A percentile compares a stretch with the other conserved stretches of the same genome.
phyloP scores from a whole-genome alignment of 2,113 vertebrate genomes.

The Myiozetetes cayanensis region DNA sequence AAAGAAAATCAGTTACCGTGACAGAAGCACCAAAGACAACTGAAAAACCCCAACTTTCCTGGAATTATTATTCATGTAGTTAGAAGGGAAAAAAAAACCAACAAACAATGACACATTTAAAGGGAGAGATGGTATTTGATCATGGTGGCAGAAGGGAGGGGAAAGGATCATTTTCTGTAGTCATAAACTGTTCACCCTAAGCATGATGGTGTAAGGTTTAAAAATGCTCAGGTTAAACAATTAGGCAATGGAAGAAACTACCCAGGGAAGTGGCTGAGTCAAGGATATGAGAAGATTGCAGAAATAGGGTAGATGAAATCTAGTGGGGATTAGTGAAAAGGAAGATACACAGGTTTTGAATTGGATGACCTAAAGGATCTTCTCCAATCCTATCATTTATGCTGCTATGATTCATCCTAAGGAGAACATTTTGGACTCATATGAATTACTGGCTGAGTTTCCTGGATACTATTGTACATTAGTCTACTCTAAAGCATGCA shows the following conservation, averaged over 20 bases:
- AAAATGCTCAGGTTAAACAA: slow-evolving; percentile 12
- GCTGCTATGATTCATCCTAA: slow-evolving; percentile 56
- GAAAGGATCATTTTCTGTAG: background rate
- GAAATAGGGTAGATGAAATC: background rate
- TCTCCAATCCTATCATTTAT: slow-evolving; percentile 44
- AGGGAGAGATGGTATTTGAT: background rate
- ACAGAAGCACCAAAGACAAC: background rate
- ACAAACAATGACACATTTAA: background rate
- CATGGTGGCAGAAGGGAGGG: background rate
- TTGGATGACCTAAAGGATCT: slow-evolving; percentile 24
- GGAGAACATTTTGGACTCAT: slow-evolving; percentile 58
- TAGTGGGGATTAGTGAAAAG: slow-evolving; percentile 8
- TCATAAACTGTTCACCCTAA: background rate
- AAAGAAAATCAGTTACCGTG: background rate
- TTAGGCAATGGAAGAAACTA: slow-evolving; percentile 49
- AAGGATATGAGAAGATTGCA: background rate
- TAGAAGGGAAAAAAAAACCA: background rate
- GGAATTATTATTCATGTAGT: background rate
- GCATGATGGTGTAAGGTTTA: background rate
- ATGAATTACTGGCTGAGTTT: slow-evolving; percentile 63
- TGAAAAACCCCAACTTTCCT: background rate
- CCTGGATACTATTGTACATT: slow-evolving; percentile 54
- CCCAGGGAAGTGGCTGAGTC: background rate
- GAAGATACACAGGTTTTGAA: slow-evolving; percentile 16
- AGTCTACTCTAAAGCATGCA: slow-evolving; percentile 49